phyloP scores from a whole-genome alignment of 2,888 invertebrate species.

The Eupithecia abbreviata region DNA sequence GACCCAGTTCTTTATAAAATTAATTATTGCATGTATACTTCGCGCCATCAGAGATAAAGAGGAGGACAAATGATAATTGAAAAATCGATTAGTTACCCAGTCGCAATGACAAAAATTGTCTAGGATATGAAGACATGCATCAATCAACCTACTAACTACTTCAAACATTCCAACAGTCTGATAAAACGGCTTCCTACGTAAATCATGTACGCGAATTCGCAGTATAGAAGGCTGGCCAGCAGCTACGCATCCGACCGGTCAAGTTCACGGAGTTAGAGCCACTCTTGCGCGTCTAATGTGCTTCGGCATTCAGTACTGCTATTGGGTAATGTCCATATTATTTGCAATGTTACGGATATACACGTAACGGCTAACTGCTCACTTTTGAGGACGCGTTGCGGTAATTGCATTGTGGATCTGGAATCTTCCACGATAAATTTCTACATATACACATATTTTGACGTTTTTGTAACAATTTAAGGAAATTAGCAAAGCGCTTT shows the following conservation, averaged over 20 bases:
- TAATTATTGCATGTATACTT: not conserved
- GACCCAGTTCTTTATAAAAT: not conserved
- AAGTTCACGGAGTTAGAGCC: slow-evolving; percentile 70
- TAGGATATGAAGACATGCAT: not conserved
- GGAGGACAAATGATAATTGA: not conserved
- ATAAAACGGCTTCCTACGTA: slow-evolving; percentile 18
- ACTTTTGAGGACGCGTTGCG: slow-evolving; percentile 12
- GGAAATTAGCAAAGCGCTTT: not conserved
- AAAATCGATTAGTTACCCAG: not conserved
- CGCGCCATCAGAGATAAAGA: not conserved
- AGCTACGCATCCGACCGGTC: slow-evolving; percentile 72
- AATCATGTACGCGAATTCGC: slow-evolving; percentile 31
- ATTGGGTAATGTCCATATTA: slow-evolving; percentile 41
- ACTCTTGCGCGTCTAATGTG: slow-evolving; percentile 53
- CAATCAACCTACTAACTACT: not conserved
- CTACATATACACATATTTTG: not conserved
- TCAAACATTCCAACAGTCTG: not conserved
- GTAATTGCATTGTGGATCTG: not conserved
- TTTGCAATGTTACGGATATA: slow-evolving; percentile 40
- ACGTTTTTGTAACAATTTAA: not conserved
- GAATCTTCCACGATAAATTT: not conserved
- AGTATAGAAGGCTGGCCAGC: slow-evolving; percentile 63
- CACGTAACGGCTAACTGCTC: slow-evolving; percentile 20
- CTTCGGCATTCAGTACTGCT: slow-evolving; percentile 33
- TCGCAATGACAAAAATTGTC: not conserved